Evolutionary conservation across 1,140 invertebrate species (phyloP).

Genomic region (Drosophila yakuba): DNA sequence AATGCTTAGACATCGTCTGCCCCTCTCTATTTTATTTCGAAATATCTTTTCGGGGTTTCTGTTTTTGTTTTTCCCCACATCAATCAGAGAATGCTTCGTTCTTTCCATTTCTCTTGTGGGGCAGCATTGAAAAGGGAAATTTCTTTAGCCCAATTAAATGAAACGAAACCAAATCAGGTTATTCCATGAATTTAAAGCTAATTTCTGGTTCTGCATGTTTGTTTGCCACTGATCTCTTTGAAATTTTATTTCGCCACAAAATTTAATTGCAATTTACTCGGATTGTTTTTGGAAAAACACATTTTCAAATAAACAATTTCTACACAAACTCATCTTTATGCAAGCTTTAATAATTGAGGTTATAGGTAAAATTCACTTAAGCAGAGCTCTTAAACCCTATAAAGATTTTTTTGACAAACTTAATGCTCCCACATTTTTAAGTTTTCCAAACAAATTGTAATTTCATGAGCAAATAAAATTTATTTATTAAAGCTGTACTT

Average conservation of each 20-base stretch:
- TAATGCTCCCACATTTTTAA: neutral
- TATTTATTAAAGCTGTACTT: slow-evolving; percentile 58
- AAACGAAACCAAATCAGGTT: slow-evolving; percentile 35
- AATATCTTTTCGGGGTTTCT: slow-evolving; percentile 31
- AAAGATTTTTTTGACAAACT: neutral
- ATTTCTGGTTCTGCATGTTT: slow-evolving; percentile 8
- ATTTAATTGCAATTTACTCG: neutral
- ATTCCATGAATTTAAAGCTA: neutral
- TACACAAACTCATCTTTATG: no score
- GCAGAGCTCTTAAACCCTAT: no score
- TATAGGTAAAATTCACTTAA: no score
- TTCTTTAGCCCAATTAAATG: slow-evolving; percentile 44
- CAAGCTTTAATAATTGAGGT: neutral
- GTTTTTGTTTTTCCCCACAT: slow-evolving; percentile 34
- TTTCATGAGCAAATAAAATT: neutral
- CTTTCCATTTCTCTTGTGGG: slow-evolving; percentile 45
- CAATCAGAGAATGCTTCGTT: slow-evolving; percentile 45
- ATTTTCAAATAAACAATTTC: neutral
- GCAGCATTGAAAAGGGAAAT: slow-evolving; percentile 59
- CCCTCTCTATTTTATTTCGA: slow-evolving; percentile 31
- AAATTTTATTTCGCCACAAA: slow-evolving; percentile 7
- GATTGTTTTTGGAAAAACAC: neutral
- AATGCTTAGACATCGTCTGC: slow-evolving; percentile 46
- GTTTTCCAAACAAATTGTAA: neutral
- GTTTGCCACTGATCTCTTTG: slow-evolving; percentile 4